These are phyloP conservation scores for Aethes cnicana DNA, from an alignment of 2,888 invertebrate species.

Conservation along the genomic window DNA sequence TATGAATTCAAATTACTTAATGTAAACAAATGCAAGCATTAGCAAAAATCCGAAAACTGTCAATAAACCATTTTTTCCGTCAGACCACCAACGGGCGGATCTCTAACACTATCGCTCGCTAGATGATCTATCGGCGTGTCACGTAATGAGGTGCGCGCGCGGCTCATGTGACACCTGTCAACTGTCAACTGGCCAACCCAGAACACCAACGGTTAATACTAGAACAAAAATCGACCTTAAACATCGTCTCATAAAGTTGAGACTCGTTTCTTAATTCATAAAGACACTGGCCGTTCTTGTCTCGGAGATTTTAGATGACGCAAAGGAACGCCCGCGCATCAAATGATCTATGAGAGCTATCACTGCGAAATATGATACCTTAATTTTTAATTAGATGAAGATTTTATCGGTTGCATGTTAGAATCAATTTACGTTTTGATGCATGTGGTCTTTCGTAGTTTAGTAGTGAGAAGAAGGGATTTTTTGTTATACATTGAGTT, in stretches of 20 bases:
- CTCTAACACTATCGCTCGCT: conserved; percentile 71
- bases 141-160: conserved; percentile 61
- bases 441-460: too few relatives aligned
- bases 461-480: too few relatives aligned
- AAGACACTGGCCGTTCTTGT: neutral
- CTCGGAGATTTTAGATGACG: conserved; percentile 44
- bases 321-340: conserved; percentile 68
- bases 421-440: too few relatives aligned
- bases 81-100: conserved; percentile 70
- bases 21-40: conserved; percentile 23
- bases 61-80: conserved; percentile 47
- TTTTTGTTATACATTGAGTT: too few relatives aligned
- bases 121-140: conserved; percentile 71
- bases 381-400: conserved; percentile 58
- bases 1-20: too few relatives aligned
- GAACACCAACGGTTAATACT: neutral
- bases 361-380: conserved; percentile 65
- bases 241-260: neutral
- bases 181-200: conserved; percentile 59
- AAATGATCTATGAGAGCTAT: conserved; percentile 55
- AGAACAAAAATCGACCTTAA: neutral
- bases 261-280: neutral
- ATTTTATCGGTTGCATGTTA: conserved; percentile 29
- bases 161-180: conserved; percentile 77
- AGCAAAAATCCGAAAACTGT: conserved; percentile 38